Evolutionary conservation across 2,113 vertebrate genomes (phyloP).

Genomic region (Regulus satrapa): DNA sequence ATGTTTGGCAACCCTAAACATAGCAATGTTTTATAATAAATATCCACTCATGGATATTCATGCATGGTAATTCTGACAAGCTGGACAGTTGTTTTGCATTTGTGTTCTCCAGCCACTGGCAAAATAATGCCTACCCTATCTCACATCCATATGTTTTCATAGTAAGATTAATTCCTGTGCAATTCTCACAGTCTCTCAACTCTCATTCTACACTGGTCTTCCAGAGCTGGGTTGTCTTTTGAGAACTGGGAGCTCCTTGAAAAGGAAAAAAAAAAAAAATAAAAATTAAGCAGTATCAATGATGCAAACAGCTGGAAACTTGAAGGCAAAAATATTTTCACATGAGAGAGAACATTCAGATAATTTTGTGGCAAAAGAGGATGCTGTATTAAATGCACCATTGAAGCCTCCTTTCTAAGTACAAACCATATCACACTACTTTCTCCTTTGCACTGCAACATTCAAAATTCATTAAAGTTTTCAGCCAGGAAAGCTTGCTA

Average conservation of each 20-base stretch:
- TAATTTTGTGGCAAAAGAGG: not conserved
- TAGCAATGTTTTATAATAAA: not conserved
- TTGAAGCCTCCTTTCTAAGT: not conserved
- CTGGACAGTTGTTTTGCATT: not conserved
- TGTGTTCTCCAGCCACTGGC: not conserved
- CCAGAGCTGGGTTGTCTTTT: not conserved
- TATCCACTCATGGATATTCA: not conserved
- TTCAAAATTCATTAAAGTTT: not conserved
- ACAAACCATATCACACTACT: not conserved
- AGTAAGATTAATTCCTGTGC: not conserved
- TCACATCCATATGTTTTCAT: not conserved
- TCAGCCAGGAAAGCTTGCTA: not conserved
- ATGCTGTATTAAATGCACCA: not conserved
- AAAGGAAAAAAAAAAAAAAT: not conserved
- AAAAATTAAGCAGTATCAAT: not conserved
- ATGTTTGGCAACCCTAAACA: not conserved
- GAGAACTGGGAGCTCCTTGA: not conserved
- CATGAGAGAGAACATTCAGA: not conserved
- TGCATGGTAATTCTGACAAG: not conserved
- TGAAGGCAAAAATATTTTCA: not conserved
- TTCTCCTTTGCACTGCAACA: not conserved
- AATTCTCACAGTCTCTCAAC: not conserved
- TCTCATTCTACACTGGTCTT: not conserved
- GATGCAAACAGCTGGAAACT: not conserved
- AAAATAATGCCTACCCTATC: not conserved